Evolutionary conservation across 2,113 vertebrate species (phyloP).

Genomic region (Prionailurus bengalensis): DNA sequence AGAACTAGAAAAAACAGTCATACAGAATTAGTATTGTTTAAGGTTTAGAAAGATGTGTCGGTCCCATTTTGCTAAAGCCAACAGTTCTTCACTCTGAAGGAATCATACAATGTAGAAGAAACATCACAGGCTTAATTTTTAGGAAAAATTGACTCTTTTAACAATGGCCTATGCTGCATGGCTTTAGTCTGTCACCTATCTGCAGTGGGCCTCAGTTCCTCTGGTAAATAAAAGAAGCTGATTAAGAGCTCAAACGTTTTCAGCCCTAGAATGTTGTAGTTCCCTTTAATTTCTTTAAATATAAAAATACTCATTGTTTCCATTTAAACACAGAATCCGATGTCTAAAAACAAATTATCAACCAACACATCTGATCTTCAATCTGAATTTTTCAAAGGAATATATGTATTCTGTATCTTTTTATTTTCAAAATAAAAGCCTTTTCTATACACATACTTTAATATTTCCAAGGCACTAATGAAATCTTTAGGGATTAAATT

Average conservation of each 20-base stretch:
- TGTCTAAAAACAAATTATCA: neutral
- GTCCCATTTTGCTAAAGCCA: neutral
- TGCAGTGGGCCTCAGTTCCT: neutral
- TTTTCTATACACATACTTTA: neutral
- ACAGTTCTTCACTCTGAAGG: neutral
- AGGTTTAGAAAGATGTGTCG: neutral
- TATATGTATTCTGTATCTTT: neutral
- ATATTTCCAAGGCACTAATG: neutral
- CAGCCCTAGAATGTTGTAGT: neutral
- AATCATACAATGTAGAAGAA: neutral
- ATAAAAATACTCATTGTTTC: neutral
- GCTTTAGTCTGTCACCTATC: neutral
- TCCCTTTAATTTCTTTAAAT: neutral
- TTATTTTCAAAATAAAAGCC: neutral
- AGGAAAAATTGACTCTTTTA: neutral
- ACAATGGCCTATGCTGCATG: neutral
- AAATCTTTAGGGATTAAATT: neutral
- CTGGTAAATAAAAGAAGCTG: neutral
- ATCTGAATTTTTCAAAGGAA: conserved; percentile 8
- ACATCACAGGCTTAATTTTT: neutral
- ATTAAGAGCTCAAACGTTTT: neutral
- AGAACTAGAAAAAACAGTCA: neutral
- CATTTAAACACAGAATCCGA: neutral
- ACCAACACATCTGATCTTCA: neutral
- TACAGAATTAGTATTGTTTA: neutral